A percentile compares a stretch with the other conserved stretches of the same genome.
Evolutionary conservation across 2,797 vertebrate species (phyloP).

Genomic region (Acanthurus leucopareius): DNA sequence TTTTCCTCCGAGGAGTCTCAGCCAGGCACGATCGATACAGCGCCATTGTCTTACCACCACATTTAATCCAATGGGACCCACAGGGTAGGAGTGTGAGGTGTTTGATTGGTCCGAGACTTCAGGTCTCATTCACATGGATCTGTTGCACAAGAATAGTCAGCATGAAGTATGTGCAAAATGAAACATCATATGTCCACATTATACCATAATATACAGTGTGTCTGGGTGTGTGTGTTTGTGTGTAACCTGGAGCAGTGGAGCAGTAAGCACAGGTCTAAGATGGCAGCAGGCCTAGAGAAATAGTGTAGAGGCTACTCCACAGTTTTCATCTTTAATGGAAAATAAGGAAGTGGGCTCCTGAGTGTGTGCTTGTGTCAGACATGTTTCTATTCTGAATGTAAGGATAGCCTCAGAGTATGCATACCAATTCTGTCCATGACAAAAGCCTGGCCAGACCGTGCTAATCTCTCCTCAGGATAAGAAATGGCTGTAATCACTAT

Average conservation of each 20-base stretch:
- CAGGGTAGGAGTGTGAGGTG: not conserved
- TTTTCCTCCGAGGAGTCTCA: slow-evolving; percentile 41
- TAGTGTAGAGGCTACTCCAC: not conserved
- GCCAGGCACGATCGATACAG: slow-evolving; percentile 71
- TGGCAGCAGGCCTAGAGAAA: slow-evolving; percentile 2
- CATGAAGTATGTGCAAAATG: slow-evolving; percentile 31
- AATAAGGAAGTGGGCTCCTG: not conserved
- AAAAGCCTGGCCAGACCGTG: slow-evolving; percentile 40
- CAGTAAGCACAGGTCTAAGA: slow-evolving; percentile 3
- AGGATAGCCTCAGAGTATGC: slow-evolving; percentile 14
- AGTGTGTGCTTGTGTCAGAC: not conserved
- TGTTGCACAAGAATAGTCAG: slow-evolving; percentile 6
- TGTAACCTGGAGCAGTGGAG: slow-evolving; percentile 9
- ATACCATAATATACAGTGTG: not conserved
- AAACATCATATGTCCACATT: slow-evolving; percentile 19
- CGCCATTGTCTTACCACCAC: slow-evolving; percentile 53
- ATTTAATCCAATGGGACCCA: slow-evolving; percentile 55
- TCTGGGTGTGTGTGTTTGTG: slow-evolving; percentile 4
- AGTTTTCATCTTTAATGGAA: slow-evolving; percentile 23
- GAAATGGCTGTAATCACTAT: slow-evolving; percentile 56
- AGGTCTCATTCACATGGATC: slow-evolving; percentile 52
- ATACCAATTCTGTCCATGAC: slow-evolving; percentile 54
- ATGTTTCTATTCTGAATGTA: slow-evolving; percentile 45
- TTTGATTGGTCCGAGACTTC: slow-evolving; percentile 20
- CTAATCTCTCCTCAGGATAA: slow-evolving; percentile 51